These are phyloP conservation scores for Cyprinodon tularosa DNA, from an alignment of 2,113 vertebrate species.

Conservation along the genomic window DNA sequence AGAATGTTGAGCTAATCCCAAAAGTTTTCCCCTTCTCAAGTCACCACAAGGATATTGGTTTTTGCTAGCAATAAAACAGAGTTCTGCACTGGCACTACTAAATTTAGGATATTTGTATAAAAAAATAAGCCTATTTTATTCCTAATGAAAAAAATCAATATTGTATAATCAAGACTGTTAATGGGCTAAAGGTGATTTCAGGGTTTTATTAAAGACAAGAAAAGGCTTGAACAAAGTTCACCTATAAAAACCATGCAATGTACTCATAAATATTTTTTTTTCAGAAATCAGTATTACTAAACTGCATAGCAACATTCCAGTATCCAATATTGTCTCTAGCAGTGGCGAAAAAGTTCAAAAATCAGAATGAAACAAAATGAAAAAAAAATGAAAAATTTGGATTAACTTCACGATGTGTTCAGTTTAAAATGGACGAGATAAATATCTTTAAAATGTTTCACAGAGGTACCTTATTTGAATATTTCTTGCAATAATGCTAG, in stretches of 20 bases:
- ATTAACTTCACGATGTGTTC: not conserved
- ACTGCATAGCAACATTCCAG: too few relatives aligned
- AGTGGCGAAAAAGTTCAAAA: not conserved
- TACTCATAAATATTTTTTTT: not conserved
- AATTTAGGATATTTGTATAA: too few relatives aligned
- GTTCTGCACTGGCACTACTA: too few relatives aligned
- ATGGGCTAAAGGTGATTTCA: not conserved
- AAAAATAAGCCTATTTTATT: too few relatives aligned
- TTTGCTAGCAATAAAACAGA: too few relatives aligned
- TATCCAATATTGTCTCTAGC: not conserved
- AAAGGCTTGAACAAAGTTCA: not conserved
- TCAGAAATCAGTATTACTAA: too few relatives aligned
- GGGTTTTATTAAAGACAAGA: not conserved
- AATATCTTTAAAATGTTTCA: not conserved
- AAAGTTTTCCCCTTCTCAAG: too few relatives aligned
- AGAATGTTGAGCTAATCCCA: too few relatives aligned
- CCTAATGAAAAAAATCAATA: too few relatives aligned
- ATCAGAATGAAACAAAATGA: not conserved
- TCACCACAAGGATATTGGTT: too few relatives aligned
- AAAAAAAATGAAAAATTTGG: slow-evolving; percentile 1
- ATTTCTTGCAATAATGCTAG: slow-evolving; percentile 17
- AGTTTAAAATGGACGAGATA: slow-evolving; percentile 2
- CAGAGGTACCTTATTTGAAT: slow-evolving; percentile 16
- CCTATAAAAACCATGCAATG: not conserved
- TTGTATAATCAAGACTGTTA: too few relatives aligned